Base-by-base conservation (phyloP, 2,797 vertebrate species). In the Cossypha niveicapilla region DNA sequence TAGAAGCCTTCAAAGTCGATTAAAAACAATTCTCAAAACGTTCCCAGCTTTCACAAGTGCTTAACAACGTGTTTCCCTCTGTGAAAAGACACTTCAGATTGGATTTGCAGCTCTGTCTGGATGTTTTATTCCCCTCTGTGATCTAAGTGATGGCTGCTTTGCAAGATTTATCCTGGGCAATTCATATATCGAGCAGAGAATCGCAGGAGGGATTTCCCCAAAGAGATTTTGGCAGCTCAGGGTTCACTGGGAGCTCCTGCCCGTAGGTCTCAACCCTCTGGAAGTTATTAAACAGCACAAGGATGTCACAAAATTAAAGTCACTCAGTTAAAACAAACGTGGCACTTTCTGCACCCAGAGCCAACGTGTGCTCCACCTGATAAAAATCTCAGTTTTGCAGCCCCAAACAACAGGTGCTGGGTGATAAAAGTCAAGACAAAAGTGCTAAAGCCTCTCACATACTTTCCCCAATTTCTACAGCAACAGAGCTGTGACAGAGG, bases 401-500 rank as follows among this genome's bases (percentile, higher is more conserved):
- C 91, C 93, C 23, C 3, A 71, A 95, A 86, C 90, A 97, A 95
- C 97, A 97, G 97, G 97, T 97, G 97, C 82, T 44, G 6, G 10
- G 68, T 3, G 57, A 95, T 56, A 95, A 93, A 97, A 96, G 94
- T 94, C 92, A 96, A 91, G 93, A 94, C 95, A 95, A 92, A 96
- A 96, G 96, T 87, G 73, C 79, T 61, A 94, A 95, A 96, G 86
- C 80, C 76, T 95, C 84, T 89, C 93, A 51, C 92, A 83, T 84
- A 34, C 73, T 93, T 95, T 86, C 85, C 92, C 94, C 94, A 86
- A 95, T 97, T 96, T 96, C 96, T 97, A 86, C 95, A 95, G 96
- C 96, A 96, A 95, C 93, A 6, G 70, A 68, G 92, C 91, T 88
- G 75, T 96, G 97, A 97, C 96, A 97, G 95, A 95, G 96, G 95